These are phyloP conservation scores for Mycteria americana DNA, from an alignment of 2,797 vertebrate genomes.

Conservation along the genomic window DNA sequence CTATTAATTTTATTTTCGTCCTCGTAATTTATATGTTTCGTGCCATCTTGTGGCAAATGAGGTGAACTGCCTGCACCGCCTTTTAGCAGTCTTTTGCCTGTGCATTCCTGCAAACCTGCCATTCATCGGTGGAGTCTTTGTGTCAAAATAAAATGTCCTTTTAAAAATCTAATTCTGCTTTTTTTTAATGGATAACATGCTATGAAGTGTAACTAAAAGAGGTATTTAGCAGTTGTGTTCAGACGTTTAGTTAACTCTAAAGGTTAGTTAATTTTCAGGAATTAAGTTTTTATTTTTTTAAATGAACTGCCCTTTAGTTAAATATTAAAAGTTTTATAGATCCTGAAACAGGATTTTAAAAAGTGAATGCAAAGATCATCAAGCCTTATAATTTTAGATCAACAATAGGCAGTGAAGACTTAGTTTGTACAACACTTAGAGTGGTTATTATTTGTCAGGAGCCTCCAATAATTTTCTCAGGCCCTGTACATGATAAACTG, in stretches of 20 bases:
- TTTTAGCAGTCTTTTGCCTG: neutral
- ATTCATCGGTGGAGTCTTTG: neutral
- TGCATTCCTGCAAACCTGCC: rapidly evolving
- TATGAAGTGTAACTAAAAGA: neutral
- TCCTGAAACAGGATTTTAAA: neutral
- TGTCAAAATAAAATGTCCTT: rapidly evolving
- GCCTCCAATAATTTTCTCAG: neutral
- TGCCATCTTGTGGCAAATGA: neutral
- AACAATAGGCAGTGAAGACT: neutral
- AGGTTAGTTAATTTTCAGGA: neutral
- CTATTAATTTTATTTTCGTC: rapidly evolving
- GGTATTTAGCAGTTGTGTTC: neutral
- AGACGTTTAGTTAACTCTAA: neutral
- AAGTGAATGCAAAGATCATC: neutral
- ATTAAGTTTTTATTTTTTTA: neutral
- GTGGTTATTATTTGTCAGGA: neutral
- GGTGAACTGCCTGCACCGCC: neutral
- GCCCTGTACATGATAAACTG: neutral
- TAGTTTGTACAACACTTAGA: neutral
- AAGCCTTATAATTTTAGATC: neutral
- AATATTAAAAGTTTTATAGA: neutral
- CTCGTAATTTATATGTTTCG: rapidly evolving
- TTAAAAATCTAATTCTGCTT: neutral
- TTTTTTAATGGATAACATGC: neutral
- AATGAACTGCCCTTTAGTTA: neutral